Evolutionary conservation across 2,113 vertebrate genomes (phyloP), one percentile per base, ranked within the genome.

Genomic region (Ctenomys sociabilis): DNA sequence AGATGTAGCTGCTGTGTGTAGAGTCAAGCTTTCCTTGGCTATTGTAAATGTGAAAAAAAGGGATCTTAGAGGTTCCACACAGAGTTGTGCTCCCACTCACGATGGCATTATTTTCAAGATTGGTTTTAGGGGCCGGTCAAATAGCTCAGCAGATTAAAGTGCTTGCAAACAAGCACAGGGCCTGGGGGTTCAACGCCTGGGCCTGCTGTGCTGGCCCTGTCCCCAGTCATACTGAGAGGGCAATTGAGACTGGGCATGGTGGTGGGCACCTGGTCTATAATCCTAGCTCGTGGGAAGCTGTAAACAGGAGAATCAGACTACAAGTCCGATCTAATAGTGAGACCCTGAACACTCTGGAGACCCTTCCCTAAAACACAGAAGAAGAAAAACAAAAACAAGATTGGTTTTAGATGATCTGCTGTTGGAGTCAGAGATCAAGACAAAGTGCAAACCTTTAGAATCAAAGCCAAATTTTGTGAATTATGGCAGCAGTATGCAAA

Each of bases 361-460:
- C 9, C 49, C 49, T 49, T 49, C 49, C 49, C 49, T 49, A 49
- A 49, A 49, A 49, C 12, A 49, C 49, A 49, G 49, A 49, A 49
- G 49, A 49, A 49, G 49, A 49, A 49, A 49, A 49, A 49, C 40
- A 49, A 49, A 49, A 49, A 49, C 40, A 13, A 32, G 78, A 26
- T 43, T 17, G 37, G 73, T 43, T 83, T 89, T 63, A 77, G 61
- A 52, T 24, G 66, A 0, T 64, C 73, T 61, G 9, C 52, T 93
- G 10, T 57, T 86, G 21, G 35, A 80, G 37, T 54, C 63, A 90
- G 61, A 73, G 61, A 68, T 12, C 14, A 19, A 12, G 2, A 7
- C 75, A 59, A 90, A 43, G 28, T 88, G 11, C 43, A 17, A 92
- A 30, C 35, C 63, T 93, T 93, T 70, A 85, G 78, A 85, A 85